These are phyloP conservation scores for Labeo rohita DNA, from an alignment of 2,113 vertebrate genomes.

Conservation along the genomic window DNA sequence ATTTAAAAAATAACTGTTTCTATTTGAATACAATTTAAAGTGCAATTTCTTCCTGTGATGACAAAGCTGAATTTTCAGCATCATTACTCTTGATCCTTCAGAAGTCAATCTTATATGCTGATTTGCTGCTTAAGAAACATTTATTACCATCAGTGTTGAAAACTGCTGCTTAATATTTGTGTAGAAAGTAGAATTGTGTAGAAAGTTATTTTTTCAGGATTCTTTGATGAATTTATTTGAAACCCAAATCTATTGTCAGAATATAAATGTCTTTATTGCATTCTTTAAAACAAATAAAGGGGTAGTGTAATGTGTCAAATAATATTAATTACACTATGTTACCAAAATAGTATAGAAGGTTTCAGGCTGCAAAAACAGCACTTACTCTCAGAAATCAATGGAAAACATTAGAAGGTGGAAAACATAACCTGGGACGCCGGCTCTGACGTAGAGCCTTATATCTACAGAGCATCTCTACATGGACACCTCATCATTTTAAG, in stretches of 20 bases:
- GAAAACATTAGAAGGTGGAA: background rate
- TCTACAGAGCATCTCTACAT: background rate
- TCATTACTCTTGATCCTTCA: no score
- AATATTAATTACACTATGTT: background rate
- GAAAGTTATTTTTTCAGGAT: no score
- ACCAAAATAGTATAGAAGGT: constrained; percentile 1
- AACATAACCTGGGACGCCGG: background rate
- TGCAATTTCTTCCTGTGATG: no score
- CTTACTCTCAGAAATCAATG: background rate
- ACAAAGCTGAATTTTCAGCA: no score
- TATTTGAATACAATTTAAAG: no score
- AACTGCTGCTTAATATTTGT: background rate
- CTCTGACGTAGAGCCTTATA: background rate
- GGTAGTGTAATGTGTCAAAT: background rate
- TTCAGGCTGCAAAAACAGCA: background rate
- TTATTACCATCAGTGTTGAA: background rate
- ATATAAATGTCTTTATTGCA: background rate
- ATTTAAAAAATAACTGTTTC: no score
- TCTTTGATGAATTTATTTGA: background rate
- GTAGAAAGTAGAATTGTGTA: background rate
- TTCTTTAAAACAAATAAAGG: background rate
- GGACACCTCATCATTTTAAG: background rate
- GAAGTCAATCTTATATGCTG: background rate
- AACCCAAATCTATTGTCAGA: background rate
- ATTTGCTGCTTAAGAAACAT: background rate